Percentiles rank a stretch among this genome's conserved stretches.
Conservation (phyloP, 2,797 vertebrate species). For the Rhinatrema bivittatum region DNA sequence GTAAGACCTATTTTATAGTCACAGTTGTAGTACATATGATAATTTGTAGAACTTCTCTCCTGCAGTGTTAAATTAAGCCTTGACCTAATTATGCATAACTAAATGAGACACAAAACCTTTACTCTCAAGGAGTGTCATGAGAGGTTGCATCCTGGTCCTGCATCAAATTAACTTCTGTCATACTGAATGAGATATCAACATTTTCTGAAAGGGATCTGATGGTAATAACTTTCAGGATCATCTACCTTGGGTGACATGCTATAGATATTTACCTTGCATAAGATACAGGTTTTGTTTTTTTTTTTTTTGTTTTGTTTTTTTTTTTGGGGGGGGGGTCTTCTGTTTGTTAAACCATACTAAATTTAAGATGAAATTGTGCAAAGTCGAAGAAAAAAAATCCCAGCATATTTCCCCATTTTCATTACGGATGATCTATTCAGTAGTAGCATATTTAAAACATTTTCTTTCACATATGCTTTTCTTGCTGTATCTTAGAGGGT, state of each 20-base stretch:
- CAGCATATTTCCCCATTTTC: no score
- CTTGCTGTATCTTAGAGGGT: no score
- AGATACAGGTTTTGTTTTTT: no score
- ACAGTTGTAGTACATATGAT: conserved; percentile 41
- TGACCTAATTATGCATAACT: conserved; percentile 59
- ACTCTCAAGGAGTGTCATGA: conserved; percentile 49
- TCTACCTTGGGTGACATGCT: conserved; percentile 47
- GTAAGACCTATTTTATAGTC: conserved; percentile 41
- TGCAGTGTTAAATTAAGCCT: conserved; percentile 56
- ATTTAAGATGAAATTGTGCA: no score
- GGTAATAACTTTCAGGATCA: conserved; percentile 47
- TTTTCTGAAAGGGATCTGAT: conserved; percentile 42
- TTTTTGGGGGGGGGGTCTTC: no score
- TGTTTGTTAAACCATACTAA: no score
- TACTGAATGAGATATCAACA: conserved; percentile 38
- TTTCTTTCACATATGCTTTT: no score
- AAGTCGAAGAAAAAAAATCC: no score
- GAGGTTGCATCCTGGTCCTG: no score
- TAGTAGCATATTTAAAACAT: no score
- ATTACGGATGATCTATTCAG: no score
- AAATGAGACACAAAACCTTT: conserved; percentile 55
- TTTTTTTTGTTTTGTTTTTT: no score
- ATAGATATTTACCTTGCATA: conserved; percentile 26
- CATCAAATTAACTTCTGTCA: conserved; percentile 52
- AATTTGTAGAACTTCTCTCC: conserved; percentile 49